Conservation (phyloP, 2,888 invertebrate genomes). For the Eilema sororculum region DNA sequence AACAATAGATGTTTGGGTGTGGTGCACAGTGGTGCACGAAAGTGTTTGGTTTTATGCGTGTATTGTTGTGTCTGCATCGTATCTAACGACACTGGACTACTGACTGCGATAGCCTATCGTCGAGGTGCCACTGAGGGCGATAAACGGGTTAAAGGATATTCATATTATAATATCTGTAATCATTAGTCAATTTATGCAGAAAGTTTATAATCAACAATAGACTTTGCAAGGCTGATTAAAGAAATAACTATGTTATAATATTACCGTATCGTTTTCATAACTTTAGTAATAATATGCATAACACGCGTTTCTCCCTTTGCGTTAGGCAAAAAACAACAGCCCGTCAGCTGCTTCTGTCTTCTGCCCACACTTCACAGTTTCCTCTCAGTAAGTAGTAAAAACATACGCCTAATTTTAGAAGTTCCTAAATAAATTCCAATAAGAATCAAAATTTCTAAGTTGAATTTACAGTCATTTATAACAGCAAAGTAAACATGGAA, state of each 20-base stretch:
- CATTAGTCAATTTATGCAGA: background rate
- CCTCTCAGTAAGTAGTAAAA: background rate
- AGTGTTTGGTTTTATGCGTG: slow-evolving; percentile 45
- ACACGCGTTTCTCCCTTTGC: background rate
- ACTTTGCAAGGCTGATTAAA: background rate
- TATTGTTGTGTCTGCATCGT: slow-evolving; percentile 62
- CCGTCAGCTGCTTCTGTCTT: background rate
- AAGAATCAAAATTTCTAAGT: background rate
- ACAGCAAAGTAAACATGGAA: background rate
- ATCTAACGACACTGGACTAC: slow-evolving; percentile 46
- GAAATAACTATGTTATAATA: background rate
- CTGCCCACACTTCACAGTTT: background rate
- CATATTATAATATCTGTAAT: background rate
- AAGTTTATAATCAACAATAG: background rate
- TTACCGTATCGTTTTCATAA: background rate
- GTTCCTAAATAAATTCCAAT: background rate
- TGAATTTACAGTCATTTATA: background rate
- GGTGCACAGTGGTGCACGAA: slow-evolving; percentile 38
- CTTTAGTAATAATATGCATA: background rate
- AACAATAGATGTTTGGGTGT: slow-evolving; percentile 63
- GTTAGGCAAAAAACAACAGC: background rate
- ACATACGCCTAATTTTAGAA: background rate
- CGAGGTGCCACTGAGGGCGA: slow-evolving; percentile 22
- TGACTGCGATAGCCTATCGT: slow-evolving; percentile 22
- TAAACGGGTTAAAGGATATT: background rate